phyloP scores from a whole-genome alignment of 2,888 invertebrate genomes.

The Lasioglossum leucozonium region DNA sequence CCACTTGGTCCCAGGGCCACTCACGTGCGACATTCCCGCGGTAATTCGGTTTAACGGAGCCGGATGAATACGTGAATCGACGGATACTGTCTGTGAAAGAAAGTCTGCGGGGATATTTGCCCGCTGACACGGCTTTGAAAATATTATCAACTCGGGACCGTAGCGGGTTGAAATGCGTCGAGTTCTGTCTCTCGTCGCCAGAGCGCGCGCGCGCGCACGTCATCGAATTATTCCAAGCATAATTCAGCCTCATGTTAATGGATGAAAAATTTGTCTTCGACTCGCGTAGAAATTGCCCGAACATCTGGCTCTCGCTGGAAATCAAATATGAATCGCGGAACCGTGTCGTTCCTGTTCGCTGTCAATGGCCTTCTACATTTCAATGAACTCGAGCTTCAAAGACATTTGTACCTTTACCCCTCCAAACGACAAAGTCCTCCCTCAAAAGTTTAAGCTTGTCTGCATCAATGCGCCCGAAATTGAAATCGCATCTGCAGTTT shows the following conservation, averaged over 20 bases:
- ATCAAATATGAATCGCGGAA: not conserved
- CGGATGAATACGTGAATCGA: slow-evolving; percentile 16
- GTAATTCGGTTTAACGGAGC: slow-evolving; percentile 18
- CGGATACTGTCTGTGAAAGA: not conserved
- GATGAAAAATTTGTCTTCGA: not conserved
- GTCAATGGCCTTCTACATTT: not conserved
- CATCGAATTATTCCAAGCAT: not conserved
- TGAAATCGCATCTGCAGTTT: not conserved
- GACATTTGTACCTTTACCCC: not conserved
- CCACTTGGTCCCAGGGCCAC: not conserved
- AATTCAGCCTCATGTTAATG: not conserved
- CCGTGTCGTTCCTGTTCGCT: not conserved
- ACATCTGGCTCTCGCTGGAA: not conserved
- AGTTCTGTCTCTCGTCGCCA: too few relatives aligned
- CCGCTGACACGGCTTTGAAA: not conserved
- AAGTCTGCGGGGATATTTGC: not conserved
- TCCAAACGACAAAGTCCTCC: not conserved
- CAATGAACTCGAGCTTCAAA: not conserved
- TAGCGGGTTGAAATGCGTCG: not conserved
- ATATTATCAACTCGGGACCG: not conserved
- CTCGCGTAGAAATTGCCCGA: not conserved
- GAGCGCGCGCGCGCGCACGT: too few relatives aligned
- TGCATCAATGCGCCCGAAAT: not conserved
- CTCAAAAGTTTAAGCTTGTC: not conserved
- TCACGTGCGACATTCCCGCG: slow-evolving; percentile 4